These are phyloP conservation scores for Hassar affinis DNA, from an alignment of 2,113 vertebrate species.

Conservation along the genomic window DNA sequence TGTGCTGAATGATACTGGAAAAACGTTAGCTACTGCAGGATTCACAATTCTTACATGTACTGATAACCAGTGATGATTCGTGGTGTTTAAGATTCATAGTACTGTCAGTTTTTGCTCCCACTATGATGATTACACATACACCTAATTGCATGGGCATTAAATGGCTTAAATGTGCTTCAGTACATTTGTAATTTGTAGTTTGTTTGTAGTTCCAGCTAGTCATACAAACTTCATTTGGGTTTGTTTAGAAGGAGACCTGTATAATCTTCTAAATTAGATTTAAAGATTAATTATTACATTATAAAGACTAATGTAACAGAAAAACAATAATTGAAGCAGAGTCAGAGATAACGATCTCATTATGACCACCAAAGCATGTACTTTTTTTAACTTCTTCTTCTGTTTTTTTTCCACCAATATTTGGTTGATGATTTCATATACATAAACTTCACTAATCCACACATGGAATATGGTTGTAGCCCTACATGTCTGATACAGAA, in stretches of 20 bases:
- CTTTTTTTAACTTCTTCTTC: no score
- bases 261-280: neutral
- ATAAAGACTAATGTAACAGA: slow-evolving; percentile 4
- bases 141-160: neutral
- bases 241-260: neutral
- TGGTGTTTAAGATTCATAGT: slow-evolving; percentile 23
- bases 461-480: no score
- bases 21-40: neutral
- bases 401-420: no score
- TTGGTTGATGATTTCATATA: no score
- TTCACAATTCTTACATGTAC: neutral
- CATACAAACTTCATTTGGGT: neutral
- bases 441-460: no score
- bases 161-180: neutral
- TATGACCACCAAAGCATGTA: no score
- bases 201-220: neutral
- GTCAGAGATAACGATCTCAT: slow-evolving; percentile 22
- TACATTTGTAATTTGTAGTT: neutral
- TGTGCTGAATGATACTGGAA: neutral
- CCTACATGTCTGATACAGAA: no score
- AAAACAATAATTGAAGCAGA: neutral
- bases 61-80: neutral
- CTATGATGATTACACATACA: neutral
- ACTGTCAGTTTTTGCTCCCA: slow-evolving; percentile 30
- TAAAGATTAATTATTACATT: neutral